Evolutionary conservation across 2,797 vertebrate genomes (phyloP).

Genomic region (Diglossa cyanea): DNA sequence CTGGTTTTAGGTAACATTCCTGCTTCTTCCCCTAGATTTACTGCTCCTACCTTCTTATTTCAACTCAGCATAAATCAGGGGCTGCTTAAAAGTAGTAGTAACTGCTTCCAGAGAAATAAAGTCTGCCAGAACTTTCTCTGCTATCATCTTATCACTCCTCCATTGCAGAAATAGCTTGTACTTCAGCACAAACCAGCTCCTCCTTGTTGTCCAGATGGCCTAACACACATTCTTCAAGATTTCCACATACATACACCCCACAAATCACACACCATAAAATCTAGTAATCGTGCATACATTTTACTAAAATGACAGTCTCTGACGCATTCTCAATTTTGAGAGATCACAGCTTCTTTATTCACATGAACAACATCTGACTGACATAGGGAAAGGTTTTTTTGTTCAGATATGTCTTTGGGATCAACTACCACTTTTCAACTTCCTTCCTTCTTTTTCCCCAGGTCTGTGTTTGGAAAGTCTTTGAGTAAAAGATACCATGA

Average conservation of each 20-base stretch:
- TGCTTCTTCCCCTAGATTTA: not conserved
- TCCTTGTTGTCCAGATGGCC: not conserved
- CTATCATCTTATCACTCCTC: conserved; percentile 34
- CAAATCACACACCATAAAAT: conserved; percentile 36
- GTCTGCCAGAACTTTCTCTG: not conserved
- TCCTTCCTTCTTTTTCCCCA: not conserved
- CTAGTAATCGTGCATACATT: not conserved
- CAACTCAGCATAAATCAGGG: not conserved
- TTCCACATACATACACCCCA: not conserved
- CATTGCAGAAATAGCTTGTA: not conserved
- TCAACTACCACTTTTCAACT: not conserved
- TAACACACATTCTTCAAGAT: not conserved
- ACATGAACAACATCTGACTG: not conserved
- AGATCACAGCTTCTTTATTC: not conserved
- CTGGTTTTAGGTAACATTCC: not conserved
- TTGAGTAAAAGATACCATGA: not conserved
- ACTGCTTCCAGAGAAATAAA: not conserved
- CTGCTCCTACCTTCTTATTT: not conserved
- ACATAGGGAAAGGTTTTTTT: not conserved
- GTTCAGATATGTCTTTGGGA: not conserved
- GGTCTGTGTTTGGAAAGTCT: not conserved
- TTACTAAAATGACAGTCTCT: not conserved
- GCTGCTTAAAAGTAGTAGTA: not conserved
- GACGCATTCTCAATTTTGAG: not conserved
- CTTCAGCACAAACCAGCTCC: not conserved